Base-by-base conservation (phyloP, 2,113 vertebrate species). In the Narcine bancroftii region DNA sequence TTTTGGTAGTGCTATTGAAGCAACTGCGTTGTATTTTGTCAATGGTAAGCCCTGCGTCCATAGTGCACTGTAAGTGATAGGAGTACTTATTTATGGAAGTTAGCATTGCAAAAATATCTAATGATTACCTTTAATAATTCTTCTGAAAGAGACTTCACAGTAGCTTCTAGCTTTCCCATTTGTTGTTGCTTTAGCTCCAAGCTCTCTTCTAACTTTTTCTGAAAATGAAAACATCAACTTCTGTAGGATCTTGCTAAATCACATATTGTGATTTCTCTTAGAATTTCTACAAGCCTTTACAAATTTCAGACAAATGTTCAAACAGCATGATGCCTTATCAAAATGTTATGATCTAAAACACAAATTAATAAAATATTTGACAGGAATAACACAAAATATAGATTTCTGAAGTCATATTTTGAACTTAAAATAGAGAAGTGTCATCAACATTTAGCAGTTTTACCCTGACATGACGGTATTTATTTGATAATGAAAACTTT, bases 201-300 rank as follows among this genome's bases (percentile, higher is more conserved):
- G 92, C 11, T 89, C 36, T 94, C 93, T 93, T 95, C 93, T 9
- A 93, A 56, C 92, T 92, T 94, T 63, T 93, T 93, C 93, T 93
- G 77, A 69, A 93, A 92, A 75, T 42, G 53, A 65, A 89, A 63
- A 1, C 50, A 91, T 45, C 60, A 33, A 66, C 10, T 69, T 6
- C 65, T 39, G 15, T 17, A 69, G 15, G 29, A 87, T 63, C 24
- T 65, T 65, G n/a, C 13, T 39, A 89, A 89, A 65, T 66, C 85
- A 19, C 6, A 33, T 10, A 45, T 4, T 69, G 60, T 42, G 36
- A 19, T 89, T 26, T 45, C 39, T 66, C 89, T 50, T 29, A 50
- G 15, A 89, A 71, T 42, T 69, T 47, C 15, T 71, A 29, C 66
- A 42, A 39, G 60, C 6, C 21, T 83, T 53, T 83, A n/a, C n/a